phyloP scores from a whole-genome alignment of 2,113 vertebrate species.

The Athene noctua region DNA sequence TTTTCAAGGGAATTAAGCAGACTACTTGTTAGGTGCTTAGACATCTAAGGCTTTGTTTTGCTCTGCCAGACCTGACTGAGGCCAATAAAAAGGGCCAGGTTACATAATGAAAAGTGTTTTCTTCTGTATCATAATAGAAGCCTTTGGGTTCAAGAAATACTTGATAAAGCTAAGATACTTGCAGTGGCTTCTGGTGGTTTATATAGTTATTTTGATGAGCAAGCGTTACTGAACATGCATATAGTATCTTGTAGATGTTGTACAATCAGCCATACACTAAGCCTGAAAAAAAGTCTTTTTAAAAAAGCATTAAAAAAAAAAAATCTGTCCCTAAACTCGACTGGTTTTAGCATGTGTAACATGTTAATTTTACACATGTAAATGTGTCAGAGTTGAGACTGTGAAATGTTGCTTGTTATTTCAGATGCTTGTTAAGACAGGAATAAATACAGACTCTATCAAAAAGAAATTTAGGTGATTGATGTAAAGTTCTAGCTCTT shows the following conservation, averaged over 20 bases:
- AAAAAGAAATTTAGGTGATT: neutral
- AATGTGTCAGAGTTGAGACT: neutral
- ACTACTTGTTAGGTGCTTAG: neutral
- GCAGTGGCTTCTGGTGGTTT: neutral
- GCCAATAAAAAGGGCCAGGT: neutral
- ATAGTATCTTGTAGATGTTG: neutral
- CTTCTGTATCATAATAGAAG: neutral
- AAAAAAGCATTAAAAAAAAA: neutral
- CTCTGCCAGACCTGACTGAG: neutral
- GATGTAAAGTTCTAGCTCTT: neutral
- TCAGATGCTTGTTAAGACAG: neutral
- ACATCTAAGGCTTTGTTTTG: slow-evolving; percentile 8
- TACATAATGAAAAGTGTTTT: neutral
- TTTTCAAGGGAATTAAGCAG: slow-evolving; percentile 22
- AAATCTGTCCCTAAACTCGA: neutral
- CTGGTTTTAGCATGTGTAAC: neutral
- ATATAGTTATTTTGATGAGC: neutral
- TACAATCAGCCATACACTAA: neutral
- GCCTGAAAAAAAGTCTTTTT: neutral
- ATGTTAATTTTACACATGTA: neutral
- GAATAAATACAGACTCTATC: neutral
- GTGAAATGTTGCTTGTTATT: neutral
- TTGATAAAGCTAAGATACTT: neutral
- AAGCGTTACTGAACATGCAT: neutral
- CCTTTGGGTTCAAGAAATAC: neutral